phyloP scores from a whole-genome alignment of 1,140 invertebrate genomes.

The Drosophila repletoides region DNA sequence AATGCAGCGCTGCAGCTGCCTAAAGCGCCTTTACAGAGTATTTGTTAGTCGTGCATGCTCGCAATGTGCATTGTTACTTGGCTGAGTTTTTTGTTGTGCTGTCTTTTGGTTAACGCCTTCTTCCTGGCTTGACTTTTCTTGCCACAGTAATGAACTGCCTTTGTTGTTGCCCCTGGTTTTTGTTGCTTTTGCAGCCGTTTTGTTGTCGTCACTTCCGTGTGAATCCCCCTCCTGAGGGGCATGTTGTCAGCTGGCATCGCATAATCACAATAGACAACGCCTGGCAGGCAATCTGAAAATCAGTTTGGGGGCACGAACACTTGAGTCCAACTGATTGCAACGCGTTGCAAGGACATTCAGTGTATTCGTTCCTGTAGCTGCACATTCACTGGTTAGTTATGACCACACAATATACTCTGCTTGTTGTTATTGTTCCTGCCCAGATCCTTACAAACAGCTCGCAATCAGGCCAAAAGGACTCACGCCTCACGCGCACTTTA shows the following conservation, averaged over 20 bases:
- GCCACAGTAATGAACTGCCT: slow-evolving; percentile 58
- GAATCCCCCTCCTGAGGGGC: slow-evolving; percentile 43
- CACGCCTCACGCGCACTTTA: background rate
- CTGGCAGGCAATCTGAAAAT: slow-evolving; percentile 53
- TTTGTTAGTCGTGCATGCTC: no score
- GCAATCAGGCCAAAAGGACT: slow-evolving; percentile 13
- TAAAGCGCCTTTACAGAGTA: no score
- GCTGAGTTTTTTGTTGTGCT: slow-evolving; percentile 26
- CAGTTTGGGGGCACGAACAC: slow-evolving; percentile 36
- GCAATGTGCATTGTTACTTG: slow-evolving; percentile 2
- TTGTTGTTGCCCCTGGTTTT: slow-evolving; percentile 30
- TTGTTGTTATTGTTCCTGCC: slow-evolving; percentile 8
- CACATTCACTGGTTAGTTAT: background rate
- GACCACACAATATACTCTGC: no score
- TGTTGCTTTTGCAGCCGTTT: slow-evolving; percentile 8
- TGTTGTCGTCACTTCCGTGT: slow-evolving; percentile 58
- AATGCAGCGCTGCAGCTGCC: no score
- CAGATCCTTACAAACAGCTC: slow-evolving; percentile 10
- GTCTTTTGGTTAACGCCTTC: slow-evolving; percentile 62
- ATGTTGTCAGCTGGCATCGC: slow-evolving; percentile 54
- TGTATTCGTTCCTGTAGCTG: background rate
- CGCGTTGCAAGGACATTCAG: slow-evolving; percentile 18
- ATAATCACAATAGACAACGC: slow-evolving; percentile 74
- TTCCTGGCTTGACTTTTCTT: slow-evolving; percentile 48
- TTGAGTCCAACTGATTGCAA: slow-evolving; percentile 42